A percentile compares a stretch with the other conserved stretches of the same genome.
phyloP scores from a whole-genome alignment of 2,888 invertebrate genomes.

The Brassicogethes aeneus region DNA sequence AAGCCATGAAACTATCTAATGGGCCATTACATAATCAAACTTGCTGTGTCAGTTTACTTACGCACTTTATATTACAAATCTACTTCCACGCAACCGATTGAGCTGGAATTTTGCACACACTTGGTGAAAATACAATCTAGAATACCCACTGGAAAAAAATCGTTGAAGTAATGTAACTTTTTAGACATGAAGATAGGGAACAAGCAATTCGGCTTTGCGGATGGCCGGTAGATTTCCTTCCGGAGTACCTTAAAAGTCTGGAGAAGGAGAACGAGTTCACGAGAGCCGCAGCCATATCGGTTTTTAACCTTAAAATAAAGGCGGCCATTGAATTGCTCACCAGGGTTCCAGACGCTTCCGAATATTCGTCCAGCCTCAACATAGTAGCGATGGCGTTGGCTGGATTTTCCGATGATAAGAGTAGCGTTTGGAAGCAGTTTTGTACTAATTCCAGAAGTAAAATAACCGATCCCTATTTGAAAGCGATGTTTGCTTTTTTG shows the following conservation, averaged over 20 bases:
- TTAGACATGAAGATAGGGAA: slow-evolving; percentile 64
- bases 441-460: slow-evolving; percentile 65
- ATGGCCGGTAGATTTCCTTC: slow-evolving; percentile 77
- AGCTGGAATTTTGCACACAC: no score
- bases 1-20: no score
- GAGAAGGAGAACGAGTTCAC: slow-evolving; percentile 66
- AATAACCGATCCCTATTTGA: slow-evolving; percentile 81
- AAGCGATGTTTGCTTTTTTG: slow-evolving; percentile 85
- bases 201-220: slow-evolving; percentile 81
- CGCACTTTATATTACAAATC: no score
- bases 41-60: no score
- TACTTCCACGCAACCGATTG: no score
- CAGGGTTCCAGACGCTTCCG: slow-evolving; percentile 47
- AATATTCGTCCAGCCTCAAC: slow-evolving; percentile 41
- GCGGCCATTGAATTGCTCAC: slow-evolving; percentile 80
- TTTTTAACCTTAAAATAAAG: slow-evolving; percentile 80
- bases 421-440: slow-evolving; percentile 69
- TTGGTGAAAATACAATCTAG: no score
- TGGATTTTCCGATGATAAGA: slow-evolving; percentile 80
- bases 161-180: no score
- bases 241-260: slow-evolving; percentile 55
- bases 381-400: slow-evolving; percentile 73
- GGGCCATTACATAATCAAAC: no score
- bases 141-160: no score
- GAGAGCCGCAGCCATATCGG: slow-evolving; percentile 84